Percentiles rank a stretch among this genome's conserved stretches.
These are phyloP conservation scores for Bimastos eiseni DNA, from an alignment of 2,888 invertebrate species.

Conservation along the genomic window DNA sequence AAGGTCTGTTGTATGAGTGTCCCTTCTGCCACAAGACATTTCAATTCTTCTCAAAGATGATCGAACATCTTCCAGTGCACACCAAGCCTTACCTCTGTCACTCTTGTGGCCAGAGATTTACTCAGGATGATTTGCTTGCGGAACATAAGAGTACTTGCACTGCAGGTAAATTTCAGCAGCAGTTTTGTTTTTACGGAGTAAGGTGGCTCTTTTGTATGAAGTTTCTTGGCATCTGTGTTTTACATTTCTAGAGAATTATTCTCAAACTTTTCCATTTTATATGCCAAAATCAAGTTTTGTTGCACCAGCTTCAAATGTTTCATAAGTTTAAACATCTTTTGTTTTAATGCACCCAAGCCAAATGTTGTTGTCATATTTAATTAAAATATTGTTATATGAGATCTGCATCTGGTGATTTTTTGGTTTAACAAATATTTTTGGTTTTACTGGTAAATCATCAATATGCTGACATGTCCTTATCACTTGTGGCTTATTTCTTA, in stretches of 20 bases:
- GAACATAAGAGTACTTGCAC: not conserved
- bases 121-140: not conserved
- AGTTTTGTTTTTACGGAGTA: not conserved
- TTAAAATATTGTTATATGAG: not conserved
- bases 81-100: not conserved
- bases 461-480: not conserved
- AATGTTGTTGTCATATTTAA: not conserved
- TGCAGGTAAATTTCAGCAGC: not conserved
- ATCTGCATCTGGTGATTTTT: not conserved
- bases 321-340: not conserved
- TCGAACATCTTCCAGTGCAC: not conserved
- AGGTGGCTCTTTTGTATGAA: not conserved
- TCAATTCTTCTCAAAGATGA: not conserved
- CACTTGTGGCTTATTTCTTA: not conserved
- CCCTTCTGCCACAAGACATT: not conserved
- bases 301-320: not conserved
- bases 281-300: not conserved
- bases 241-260: not conserved
- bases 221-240: not conserved
- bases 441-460: not conserved
- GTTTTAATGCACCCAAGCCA: not conserved
- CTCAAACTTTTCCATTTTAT: not conserved
- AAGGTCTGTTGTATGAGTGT: not conserved
- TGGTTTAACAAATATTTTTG: not conserved
- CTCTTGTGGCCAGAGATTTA: not conserved